Base-by-base conservation (phyloP, 2,113 vertebrate species). In the Hemiprocne comata region DNA sequence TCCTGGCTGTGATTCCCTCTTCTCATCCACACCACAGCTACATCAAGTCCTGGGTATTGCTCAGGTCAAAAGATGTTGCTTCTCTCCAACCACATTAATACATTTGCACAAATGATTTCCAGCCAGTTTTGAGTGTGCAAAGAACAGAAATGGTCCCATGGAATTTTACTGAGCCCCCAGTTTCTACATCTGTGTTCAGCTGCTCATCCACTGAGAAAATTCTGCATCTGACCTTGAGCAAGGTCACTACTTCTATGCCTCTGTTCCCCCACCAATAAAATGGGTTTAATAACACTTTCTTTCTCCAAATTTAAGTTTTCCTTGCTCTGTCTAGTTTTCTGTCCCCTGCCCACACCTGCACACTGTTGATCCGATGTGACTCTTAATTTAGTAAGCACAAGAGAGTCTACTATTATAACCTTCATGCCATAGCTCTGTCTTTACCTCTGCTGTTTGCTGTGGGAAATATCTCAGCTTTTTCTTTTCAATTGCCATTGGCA, bases 371-470 rank as follows among this genome's bases (percentile, higher is more conserved):
- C 80, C 14, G 4, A 10, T 2, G 44, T 70, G 83, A 84, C 46
- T 57, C 33, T 55, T 74, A 46, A 80, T 85, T 74, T 81, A 94
- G 93, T 7, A 82, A 92, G 54, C 77, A 36, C 36, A 7, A 57
- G 50, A 58, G 83, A 91, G 26, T 65, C 82, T 88, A 24, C 85
- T 81, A 81, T 71, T 72, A 38, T 24, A 94, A 85, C 88, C 88
- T 73, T 76, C 77, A 11, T 65, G 86, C 91, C 3, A 2, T 3
- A 84, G 54, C 73, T 84, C 61, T 2, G 3, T 61, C 92, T 95
- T 94, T 74, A 88, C 75, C 93, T 90, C 85, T 92, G 76, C 75
- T 89, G 10, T 94, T 92, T 90, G 83, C 79, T 72, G 85, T 53
- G 82, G 79, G 94, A 94, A 93, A 91, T 90, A 75, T 74, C 90